Percentiles rank a stretch among this genome's conserved stretches.
Conservation (phyloP, 2,797 vertebrate genomes). For the Coregonus sp. region DNA sequence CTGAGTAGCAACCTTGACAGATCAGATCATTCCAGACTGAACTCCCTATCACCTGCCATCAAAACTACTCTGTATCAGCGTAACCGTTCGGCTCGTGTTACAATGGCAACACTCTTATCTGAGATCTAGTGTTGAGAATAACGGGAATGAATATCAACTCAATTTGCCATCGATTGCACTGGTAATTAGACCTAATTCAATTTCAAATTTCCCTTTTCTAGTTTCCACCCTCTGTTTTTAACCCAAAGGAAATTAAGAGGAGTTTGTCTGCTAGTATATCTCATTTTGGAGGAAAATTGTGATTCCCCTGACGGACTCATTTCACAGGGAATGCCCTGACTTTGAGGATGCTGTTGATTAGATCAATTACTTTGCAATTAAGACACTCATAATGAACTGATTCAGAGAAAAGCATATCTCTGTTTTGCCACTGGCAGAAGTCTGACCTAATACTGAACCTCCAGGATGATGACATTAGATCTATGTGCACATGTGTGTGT, state of each 20-base stretch:
- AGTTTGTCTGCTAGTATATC: constrained; percentile 47
- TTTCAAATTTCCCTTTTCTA: constrained; percentile 31
- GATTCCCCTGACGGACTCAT: constrained; percentile 52
- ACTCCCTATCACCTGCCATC: constrained; percentile 51
- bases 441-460: constrained; percentile 57
- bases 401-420: constrained; percentile 37
- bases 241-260: constrained; percentile 66
- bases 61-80: constrained; percentile 52
- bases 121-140: constrained; percentile 67
- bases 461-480: neutral
- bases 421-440: constrained; percentile 37
- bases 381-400: constrained; percentile 37
- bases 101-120: constrained; percentile 46
- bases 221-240: constrained; percentile 36
- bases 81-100: constrained; percentile 53
- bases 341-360: constrained; percentile 32
- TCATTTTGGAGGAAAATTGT: constrained; percentile 52
- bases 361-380: constrained; percentile 35
- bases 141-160: constrained; percentile 69
- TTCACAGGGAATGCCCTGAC: constrained; percentile 34
- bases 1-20: constrained; percentile 41
- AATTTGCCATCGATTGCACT: constrained; percentile 66
- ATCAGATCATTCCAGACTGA: constrained; percentile 62
- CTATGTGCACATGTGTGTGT: neutral
- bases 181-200: constrained; percentile 72